Evolutionary conservation across 1,140 invertebrate genomes (phyloP).

Genomic region (Scaptomyza graminum): DNA sequence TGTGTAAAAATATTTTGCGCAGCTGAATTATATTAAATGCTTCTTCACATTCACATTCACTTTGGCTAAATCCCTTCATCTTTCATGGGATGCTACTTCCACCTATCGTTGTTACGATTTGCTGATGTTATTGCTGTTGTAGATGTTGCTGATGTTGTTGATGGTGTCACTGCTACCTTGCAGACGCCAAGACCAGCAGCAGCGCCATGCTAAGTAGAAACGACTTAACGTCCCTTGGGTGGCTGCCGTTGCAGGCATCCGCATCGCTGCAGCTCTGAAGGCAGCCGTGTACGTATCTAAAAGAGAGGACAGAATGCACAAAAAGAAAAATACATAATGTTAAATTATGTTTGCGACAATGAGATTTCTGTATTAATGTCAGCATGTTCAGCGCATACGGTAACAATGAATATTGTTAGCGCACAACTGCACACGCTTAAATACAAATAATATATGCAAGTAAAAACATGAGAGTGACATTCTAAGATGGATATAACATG

Average conservation of each 20-base stretch:
- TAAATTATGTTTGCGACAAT: slow-evolving; percentile 48
- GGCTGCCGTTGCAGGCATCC: slow-evolving; percentile 90
- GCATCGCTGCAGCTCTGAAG: slow-evolving; percentile 94
- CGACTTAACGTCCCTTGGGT: slow-evolving; percentile 41
- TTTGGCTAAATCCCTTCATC: slow-evolving; percentile 44
- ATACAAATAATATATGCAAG: slow-evolving; percentile 11
- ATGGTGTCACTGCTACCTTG: slow-evolving; percentile 63
- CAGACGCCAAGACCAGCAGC: slow-evolving; percentile 39
- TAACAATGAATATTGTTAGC: slow-evolving; percentile 34
- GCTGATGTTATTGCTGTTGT: slow-evolving; percentile 20
- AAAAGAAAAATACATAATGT: slow-evolving; percentile 38
- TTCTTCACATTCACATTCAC: slow-evolving; percentile 42
- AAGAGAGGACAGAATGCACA: slow-evolving; percentile 2
- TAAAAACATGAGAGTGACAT: not conserved
- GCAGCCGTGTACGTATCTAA: slow-evolving; percentile 93
- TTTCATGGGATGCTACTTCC: slow-evolving; percentile 15
- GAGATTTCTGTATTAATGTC: slow-evolving; percentile 28
- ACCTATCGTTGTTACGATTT: slow-evolving; percentile 2
- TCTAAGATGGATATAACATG: not conserved
- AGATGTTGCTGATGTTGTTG: no score
- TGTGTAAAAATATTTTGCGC: slow-evolving; percentile 50
- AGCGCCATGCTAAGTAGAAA: slow-evolving; percentile 54
- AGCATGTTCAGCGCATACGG: slow-evolving; percentile 21
- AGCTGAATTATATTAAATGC: slow-evolving; percentile 69
- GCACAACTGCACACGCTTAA: slow-evolving; percentile 2